Evolutionary conservation across 1,140 invertebrate species (phyloP).

Genomic region (Lasioglossum albipes): DNA sequence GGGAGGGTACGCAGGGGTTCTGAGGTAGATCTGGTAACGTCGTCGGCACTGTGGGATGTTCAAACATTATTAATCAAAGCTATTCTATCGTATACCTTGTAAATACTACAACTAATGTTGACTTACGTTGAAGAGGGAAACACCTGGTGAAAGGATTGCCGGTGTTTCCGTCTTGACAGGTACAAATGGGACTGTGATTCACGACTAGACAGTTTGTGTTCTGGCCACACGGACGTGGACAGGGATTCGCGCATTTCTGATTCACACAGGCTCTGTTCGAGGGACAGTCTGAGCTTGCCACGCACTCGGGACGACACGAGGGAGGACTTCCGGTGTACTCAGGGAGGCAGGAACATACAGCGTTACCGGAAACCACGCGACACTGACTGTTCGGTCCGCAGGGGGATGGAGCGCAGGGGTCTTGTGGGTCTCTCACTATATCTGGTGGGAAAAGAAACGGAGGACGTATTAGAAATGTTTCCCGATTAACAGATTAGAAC

Average conservation of each 20-base stretch:
- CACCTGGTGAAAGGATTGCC: conserved; percentile 83
- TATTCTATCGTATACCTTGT: not conserved
- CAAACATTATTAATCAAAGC: not conserved
- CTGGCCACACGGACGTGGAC: conserved; percentile 78
- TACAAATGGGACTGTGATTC: conserved; percentile 82
- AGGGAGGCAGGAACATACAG: conserved; percentile 80
- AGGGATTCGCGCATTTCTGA: conserved; percentile 81
- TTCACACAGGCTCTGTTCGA: conserved; percentile 76
- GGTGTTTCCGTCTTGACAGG: conserved; percentile 78
- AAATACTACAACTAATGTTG: not conserved
- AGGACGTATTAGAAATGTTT: not conserved
- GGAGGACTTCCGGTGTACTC: conserved; percentile 81
- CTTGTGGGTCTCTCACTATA: conserved; percentile 7
- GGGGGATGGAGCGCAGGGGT: conserved; percentile 80
- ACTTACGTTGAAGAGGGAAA: conserved; percentile 77
- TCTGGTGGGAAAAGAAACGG: not conserved
- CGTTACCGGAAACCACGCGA: conserved; percentile 77
- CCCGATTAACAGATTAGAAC: no score
- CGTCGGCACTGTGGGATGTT: not conserved
- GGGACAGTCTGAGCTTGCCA: conserved; percentile 62
- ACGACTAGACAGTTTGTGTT: conserved; percentile 80
- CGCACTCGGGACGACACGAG: conserved; percentile 79
- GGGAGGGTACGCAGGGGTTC: conserved; percentile 80
- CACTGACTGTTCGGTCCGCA: conserved; percentile 82
- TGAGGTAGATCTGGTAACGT: conserved; percentile 49